A percentile compares a stretch with the other conserved stretches of the same genome.
Conservation (phyloP, 1,140 invertebrate species). For the Diachasma alloeum region DNA sequence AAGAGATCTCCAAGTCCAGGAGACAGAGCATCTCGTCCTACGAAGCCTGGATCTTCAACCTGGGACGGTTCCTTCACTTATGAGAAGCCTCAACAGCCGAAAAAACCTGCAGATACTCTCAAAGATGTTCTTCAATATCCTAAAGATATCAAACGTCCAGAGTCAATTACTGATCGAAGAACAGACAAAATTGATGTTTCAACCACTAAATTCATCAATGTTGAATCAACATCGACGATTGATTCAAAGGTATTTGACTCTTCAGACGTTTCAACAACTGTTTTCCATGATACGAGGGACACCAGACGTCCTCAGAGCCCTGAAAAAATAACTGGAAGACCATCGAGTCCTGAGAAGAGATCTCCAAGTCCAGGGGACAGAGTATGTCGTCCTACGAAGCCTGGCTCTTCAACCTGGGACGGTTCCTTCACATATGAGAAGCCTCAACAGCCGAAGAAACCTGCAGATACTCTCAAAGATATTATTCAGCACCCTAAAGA, state of each 20-base stretch:
- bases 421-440: slow-evolving; percentile 25
- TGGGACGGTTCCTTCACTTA: slow-evolving; percentile 37
- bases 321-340: neutral
- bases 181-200: slow-evolving; percentile 8
- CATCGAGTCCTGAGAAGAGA: neutral
- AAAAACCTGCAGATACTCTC: neutral
- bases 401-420: slow-evolving; percentile 30
- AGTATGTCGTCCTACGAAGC: slow-evolving; percentile 11
- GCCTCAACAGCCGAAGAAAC: slow-evolving; percentile 7
- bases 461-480: slow-evolving; percentile 3
- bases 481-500: slow-evolving; percentile 5
- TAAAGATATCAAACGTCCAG: neutral
- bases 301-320: neutral
- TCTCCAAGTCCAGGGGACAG: slow-evolving; percentile 24
- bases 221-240: slow-evolving; percentile 10
- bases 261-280: slow-evolving; percentile 14
- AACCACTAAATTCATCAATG: slow-evolving; percentile 10
- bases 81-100: slow-evolving; percentile 25
- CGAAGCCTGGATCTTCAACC: slow-evolving; percentile 33
- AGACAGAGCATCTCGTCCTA: slow-evolving; percentile 20
- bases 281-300: slow-evolving; percentile 23
- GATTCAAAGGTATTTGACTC: slow-evolving; percentile 14
- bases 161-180: neutral
- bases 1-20: slow-evolving; percentile 25
- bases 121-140: neutral